Percentiles rank a stretch among this genome's conserved stretches.
These are phyloP conservation scores for Syngnathus rostellatus DNA, from an alignment of 2,797 vertebrate genomes.

Conservation along the genomic window DNA sequence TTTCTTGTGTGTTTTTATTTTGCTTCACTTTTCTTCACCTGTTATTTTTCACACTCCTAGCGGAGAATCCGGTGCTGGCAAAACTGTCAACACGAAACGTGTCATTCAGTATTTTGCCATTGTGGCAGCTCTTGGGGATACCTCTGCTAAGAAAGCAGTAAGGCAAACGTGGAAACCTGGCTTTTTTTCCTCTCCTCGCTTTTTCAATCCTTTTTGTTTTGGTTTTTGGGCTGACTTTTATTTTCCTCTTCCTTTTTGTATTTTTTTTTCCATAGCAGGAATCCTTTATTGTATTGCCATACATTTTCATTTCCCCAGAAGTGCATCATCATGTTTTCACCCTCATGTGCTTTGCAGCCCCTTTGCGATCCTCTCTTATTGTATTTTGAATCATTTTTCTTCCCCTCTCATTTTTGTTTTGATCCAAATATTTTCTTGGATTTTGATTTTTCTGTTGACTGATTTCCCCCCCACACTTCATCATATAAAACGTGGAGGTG, in stretches of 20 bases:
- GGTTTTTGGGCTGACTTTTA: conserved; percentile 35
- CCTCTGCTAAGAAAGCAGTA: conserved; percentile 89
- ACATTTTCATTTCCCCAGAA: conserved; percentile 42
- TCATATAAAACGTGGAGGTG: conserved; percentile 36
- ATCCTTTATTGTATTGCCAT: conserved; percentile 43
- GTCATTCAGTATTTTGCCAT: conserved; percentile 99
- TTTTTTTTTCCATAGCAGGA: conserved; percentile 37
- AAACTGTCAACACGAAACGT: conserved; percentile 99
- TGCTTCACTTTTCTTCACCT: conserved; percentile 31
- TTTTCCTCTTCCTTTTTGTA: conserved; percentile 31
- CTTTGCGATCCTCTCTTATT: conserved; percentile 30
- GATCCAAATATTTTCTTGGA: conserved; percentile 24
- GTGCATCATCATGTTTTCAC: conserved; percentile 44
- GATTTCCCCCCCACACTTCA: conserved; percentile 31
- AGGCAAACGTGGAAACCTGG: conserved; percentile 66
- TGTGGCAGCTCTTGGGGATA: conserved; percentile 91
- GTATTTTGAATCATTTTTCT: conserved; percentile 41
- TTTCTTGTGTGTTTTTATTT: conserved; percentile 13
- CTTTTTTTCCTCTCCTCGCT: conserved; percentile 47
- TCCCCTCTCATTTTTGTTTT: conserved; percentile 24
- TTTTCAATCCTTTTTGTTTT: conserved; percentile 30
- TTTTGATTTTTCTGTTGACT: conserved; percentile 44
- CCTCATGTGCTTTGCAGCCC: conserved; percentile 45
- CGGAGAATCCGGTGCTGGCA: conserved; percentile 98
- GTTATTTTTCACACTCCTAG: conserved; percentile 69